Evolutionary conservation across 2,888 invertebrate genomes (phyloP), one percentile per base, ranked within the genome.

Genomic region (Tridacna gigas): DNA sequence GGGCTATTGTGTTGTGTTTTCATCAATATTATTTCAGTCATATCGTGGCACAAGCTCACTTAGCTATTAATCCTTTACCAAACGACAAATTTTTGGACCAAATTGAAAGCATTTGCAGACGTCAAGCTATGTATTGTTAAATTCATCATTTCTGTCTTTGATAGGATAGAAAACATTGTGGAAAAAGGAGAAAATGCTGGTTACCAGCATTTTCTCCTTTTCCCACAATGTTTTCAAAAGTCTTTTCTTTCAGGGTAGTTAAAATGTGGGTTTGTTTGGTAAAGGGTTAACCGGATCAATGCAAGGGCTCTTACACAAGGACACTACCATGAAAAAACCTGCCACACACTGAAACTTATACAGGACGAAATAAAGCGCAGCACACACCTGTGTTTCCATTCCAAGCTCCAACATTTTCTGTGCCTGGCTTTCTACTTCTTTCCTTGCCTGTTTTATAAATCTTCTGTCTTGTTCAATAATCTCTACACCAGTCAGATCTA

Each of bases 321-420:
- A 37, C 37, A 4, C 37, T 4, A 37, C 37, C 37, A 2, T 2
- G 37, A 37, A 37, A 37, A 37, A 37, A 37, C 37, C 7, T 37
- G 37, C 3, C 2, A 37, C 37, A 7, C 37, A 37, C 37, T 37
- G 37, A 37, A 37, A 37, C 37, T 37, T 37, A 37, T 37, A 4
- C 7, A 7, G 37, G 37, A 37, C 37, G 37, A 37, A 37, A 37
- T 4, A 2, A 37, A 37, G 37, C 56, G 2, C 56, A 56, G 3
- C 7, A 45, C 67, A 37, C 80, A 94, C 95, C 92, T 97, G 97
- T 90, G 96, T 96, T 84, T 97, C 96, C 87, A 98, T 96, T 74
- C 98, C 98, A 86, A 97, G 96, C 83, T 97, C 96, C 83, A 99
- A 95, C 92, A 98, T 96, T 91, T 96, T 96, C 88, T 97, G 97